A percentile compares a stretch with the other conserved stretches of the same genome.
Conservation (phyloP, 2,113 vertebrate species). For the Cyanoderma ruficeps region DNA sequence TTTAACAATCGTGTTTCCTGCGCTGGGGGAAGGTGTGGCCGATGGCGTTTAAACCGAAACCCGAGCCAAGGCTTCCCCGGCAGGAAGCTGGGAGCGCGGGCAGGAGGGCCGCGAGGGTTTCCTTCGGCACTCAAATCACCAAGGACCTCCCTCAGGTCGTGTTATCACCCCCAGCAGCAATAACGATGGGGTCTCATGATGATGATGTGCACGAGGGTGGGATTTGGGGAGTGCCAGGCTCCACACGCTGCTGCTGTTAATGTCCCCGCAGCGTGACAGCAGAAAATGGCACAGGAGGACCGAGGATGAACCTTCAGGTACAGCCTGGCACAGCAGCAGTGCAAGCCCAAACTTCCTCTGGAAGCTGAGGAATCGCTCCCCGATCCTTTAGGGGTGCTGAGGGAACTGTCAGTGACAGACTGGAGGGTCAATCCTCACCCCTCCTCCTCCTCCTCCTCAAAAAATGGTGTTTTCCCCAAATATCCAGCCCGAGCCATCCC, state of each 20-base stretch:
- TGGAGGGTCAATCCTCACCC: background rate
- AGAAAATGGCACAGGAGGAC: accelerated
- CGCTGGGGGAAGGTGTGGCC: conserved; percentile 60
- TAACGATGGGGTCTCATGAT: background rate
- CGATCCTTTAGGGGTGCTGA: background rate
- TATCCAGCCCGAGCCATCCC: background rate
- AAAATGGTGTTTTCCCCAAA: background rate
- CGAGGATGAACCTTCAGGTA: background rate
- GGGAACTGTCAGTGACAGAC: background rate
- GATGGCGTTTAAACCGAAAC: conserved; percentile 45
- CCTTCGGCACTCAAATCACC: background rate
- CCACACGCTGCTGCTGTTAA: accelerated
- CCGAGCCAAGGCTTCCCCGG: background rate
- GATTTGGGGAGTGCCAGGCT: accelerated
- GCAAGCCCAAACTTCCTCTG: background rate
- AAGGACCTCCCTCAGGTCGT: background rate
- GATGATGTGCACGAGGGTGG: background rate
- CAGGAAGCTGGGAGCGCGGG: conserved; percentile 23
- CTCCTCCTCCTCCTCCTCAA: background rate
- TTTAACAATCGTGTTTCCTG: conserved; percentile 73
- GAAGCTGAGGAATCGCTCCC: background rate
- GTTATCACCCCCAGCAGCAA: background rate
- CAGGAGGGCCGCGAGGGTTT: conserved; percentile 26
- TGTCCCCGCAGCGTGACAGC: background rate
- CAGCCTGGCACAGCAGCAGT: background rate